Base-by-base conservation (phyloP, 2,888 invertebrate genomes). In the Acronicta psi region DNA sequence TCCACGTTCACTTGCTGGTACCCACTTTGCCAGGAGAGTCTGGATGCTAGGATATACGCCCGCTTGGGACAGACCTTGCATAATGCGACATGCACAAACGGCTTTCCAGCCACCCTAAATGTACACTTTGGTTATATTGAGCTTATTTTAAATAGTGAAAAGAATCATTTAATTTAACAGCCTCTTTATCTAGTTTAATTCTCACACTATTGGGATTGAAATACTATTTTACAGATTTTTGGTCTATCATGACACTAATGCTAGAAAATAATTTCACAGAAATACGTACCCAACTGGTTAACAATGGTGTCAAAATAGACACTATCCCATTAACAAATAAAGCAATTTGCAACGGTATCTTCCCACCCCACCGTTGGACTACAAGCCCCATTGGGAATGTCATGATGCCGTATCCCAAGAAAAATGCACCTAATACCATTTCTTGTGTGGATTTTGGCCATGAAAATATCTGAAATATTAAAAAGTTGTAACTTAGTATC, bases 1-100 rank as follows among this genome's bases (percentile, higher is more conserved):
- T 0, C 95, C 95, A 16, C 96, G 90, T 81, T 96, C 96, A 0
- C 92, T 92, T 0, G 88, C 79, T 0, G 96, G 96, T 0, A 93
- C 96, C 97, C 97, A 97, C 79, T 96, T 96, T 0, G 97, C 95
- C 47, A 97, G 79, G 6, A 97, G 81, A 0, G 95, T 96, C 65
- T 97, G 96, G 0, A 95, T 84, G 18, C 95, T 95, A 0, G 97
- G 97, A 77, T 95, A 96, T 1, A 96, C 90, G 18, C 96, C 96
- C 8, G 96, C 96, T 89, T 97, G 97, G 0, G 95, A 90, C 10
- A 97, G 84, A 0, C 98, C 98, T 86, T 97, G 96, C 0, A 96
- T 64, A 0, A 97, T 94, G 50, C 98, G 95, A 52, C 96, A 94
- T 0, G 88, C 91, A 75, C 96, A 95, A 0, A 97, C 91, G 0